These are phyloP conservation scores for Pristionchus pacificus DNA, from an alignment of 1,140 invertebrate genomes.

Conservation along the genomic window DNA sequence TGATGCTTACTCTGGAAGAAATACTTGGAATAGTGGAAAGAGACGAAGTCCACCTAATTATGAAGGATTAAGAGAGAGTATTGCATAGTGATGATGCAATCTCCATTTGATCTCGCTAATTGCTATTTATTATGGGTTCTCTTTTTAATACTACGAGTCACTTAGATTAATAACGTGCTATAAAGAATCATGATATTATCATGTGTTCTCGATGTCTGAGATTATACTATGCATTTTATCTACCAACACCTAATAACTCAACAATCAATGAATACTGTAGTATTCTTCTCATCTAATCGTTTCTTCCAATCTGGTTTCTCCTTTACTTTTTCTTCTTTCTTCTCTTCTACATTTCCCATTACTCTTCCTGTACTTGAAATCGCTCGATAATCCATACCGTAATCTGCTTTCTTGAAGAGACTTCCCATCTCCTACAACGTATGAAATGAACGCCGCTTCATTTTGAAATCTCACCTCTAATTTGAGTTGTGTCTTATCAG, in stretches of 20 bases:
- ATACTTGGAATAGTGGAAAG: background rate
- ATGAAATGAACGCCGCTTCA: background rate
- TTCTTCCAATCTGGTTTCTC: background rate
- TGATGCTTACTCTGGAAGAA: conserved; percentile 68
- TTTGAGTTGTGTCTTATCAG: background rate
- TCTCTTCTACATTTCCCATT: conserved; percentile 70
- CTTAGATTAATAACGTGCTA: no score
- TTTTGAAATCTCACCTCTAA: background rate
- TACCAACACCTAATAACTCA: no score
- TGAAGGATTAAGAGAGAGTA: background rate
- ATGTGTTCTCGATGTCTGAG: no score
- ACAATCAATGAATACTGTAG: no score
- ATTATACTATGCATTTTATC: no score
- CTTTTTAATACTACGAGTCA: no score
- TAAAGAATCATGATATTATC: no score
- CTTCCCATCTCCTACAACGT: conserved; percentile 45
- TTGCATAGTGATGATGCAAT: no score
- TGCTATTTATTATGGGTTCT: no score
- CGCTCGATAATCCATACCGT: conserved; percentile 47
- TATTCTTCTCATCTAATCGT: background rate
- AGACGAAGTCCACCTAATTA: background rate
- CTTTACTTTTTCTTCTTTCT: background rate
- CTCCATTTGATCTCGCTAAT: no score
- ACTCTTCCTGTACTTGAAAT: conserved; percentile 41
- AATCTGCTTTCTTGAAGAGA: conserved; percentile 43